These are phyloP conservation scores for Poecilus cupreus DNA, from an alignment of 2,888 invertebrate species.

Conservation along the genomic window DNA sequence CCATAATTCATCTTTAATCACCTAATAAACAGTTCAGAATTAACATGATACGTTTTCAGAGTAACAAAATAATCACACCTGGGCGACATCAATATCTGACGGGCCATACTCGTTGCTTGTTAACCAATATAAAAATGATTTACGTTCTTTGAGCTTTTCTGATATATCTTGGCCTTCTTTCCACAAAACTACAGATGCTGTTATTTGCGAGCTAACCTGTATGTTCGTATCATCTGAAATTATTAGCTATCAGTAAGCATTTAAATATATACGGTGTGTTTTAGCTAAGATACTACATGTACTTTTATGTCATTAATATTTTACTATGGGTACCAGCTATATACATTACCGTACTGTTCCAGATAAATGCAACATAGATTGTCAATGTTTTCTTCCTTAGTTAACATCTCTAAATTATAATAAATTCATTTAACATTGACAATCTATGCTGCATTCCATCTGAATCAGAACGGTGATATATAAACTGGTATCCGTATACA, in stretches of 20 bases:
- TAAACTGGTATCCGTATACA: no score
- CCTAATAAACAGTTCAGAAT: neutral
- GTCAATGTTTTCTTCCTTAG: no score
- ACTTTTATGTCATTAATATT: no score
- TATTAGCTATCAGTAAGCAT: neutral
- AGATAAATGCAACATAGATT: no score
- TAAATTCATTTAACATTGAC: no score
- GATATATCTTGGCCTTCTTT: slow-evolving; percentile 50
- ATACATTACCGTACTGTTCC: no score
- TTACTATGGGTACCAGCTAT: no score
- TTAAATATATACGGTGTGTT: no score
- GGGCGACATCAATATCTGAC: slow-evolving; percentile 35
- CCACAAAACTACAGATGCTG: slow-evolving; percentile 27
- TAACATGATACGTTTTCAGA: neutral
- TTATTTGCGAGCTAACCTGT: neutral
- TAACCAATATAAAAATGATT: slow-evolving; percentile 52
- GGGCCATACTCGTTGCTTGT: slow-evolving; percentile 15
- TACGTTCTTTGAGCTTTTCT: slow-evolving; percentile 40
- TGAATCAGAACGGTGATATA: no score
- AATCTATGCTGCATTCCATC: no score
- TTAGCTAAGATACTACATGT: no score
- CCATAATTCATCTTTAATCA: slow-evolving; percentile 52
- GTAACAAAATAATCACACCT: neutral
- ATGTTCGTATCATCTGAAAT: slow-evolving; percentile 29
- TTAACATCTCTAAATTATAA: no score